Percentiles rank a stretch among this genome's conserved stretches.
phyloP scores from a whole-genome alignment of 2,113 vertebrate species.

The Acanthochromis polyacanthus region DNA sequence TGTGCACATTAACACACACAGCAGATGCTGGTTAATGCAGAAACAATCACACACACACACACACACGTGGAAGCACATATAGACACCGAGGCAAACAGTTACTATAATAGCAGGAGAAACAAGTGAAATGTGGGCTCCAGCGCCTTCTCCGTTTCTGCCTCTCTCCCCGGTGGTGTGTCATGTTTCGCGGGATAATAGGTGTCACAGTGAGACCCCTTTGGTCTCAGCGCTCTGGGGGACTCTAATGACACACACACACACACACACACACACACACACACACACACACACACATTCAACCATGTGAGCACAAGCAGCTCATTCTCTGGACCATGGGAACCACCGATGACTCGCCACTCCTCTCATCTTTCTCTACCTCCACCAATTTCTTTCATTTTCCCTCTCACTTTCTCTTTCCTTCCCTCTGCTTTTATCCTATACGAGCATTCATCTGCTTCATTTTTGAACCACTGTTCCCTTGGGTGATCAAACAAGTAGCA shows the following conservation, averaged over 20 bases:
- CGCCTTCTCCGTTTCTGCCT: slow-evolving; percentile 53
- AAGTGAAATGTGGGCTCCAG: slow-evolving; percentile 43
- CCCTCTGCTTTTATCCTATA: slow-evolving; percentile 16
- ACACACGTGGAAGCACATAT: slow-evolving; percentile 10
- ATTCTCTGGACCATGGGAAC: slow-evolving; percentile 84
- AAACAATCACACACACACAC: slow-evolving; percentile 8
- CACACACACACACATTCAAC: slow-evolving; percentile 65
- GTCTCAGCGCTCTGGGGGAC: slow-evolving; percentile 64
- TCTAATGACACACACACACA: slow-evolving; percentile 59
- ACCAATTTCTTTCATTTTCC: slow-evolving; percentile 41
- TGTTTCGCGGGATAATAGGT: slow-evolving; percentile 81
- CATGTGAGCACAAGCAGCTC: slow-evolving; percentile 76
- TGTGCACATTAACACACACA: slow-evolving; percentile 29
- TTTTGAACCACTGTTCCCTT: slow-evolving; percentile 11
- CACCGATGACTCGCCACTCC: slow-evolving; percentile 65
- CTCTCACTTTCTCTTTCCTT: slow-evolving; percentile 41
- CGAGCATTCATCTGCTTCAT: slow-evolving; percentile 25
- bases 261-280: slow-evolving; percentile 65
- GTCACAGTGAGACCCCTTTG: slow-evolving; percentile 77
- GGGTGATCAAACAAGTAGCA: slow-evolving; percentile 47
- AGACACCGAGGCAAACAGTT: slow-evolving; percentile 26
- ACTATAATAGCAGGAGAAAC: slow-evolving; percentile 29
- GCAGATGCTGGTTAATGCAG: slow-evolving; percentile 33
- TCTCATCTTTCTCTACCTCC: slow-evolving; percentile 66
- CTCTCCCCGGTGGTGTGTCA: slow-evolving; percentile 82